These are phyloP conservation scores for Myotis findleyi DNA, from an alignment of 2,797 vertebrate species.

Conservation along the genomic window DNA sequence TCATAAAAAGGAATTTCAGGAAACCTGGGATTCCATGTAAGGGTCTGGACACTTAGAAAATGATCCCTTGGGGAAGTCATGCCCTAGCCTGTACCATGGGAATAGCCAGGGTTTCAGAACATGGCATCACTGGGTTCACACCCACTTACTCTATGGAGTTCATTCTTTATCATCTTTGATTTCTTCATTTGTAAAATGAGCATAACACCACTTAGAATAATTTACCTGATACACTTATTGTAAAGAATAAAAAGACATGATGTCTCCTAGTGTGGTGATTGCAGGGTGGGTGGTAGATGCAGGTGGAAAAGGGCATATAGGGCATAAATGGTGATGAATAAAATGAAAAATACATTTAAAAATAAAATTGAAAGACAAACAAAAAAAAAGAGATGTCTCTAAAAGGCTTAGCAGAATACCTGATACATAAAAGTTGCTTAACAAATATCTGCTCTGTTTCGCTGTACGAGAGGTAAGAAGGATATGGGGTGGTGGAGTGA, in stretches of 20 bases:
- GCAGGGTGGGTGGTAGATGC: no score
- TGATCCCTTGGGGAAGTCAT: background rate
- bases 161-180: background rate
- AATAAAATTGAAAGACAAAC: background rate
- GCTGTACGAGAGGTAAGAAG: background rate
- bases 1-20: background rate
- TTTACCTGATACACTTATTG: background rate
- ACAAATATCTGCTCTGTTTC: background rate
- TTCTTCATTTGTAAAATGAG: constrained; percentile 6
- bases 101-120: background rate
- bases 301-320: no score
- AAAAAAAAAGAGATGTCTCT: constrained; percentile 20
- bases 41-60: background rate
- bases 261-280: background rate
- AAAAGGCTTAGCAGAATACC: background rate
- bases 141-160: background rate
- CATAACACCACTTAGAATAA: constrained; percentile 25
- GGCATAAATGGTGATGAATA: no score
- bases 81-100: background rate
- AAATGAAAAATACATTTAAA: no score
- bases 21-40: background rate
- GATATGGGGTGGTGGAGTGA: rapidly evolving
- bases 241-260: constrained; percentile 41
- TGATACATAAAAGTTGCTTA: background rate
- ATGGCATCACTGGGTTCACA: background rate